These are phyloP conservation scores for Pseudoatta argentina DNA, from an alignment of 1,140 invertebrate species.

Conservation along the genomic window DNA sequence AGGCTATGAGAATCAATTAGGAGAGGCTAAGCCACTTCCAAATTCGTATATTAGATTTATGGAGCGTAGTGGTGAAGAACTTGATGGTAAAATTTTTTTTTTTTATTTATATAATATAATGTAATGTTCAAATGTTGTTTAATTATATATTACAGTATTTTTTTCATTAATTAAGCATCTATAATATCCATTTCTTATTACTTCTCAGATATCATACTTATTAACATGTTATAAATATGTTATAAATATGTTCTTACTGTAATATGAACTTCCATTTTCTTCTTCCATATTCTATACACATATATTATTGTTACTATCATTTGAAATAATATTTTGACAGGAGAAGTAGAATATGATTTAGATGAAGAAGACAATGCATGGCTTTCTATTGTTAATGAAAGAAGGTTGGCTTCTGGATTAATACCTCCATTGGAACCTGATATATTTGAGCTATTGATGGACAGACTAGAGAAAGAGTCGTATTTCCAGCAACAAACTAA, in stretches of 20 bases:
- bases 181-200: conserved; percentile 1
- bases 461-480: conserved; percentile 98
- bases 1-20: conserved; percentile 90
- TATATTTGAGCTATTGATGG: conserved; percentile 97
- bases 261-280: background rate
- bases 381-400: conserved; percentile 95
- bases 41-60: conserved; percentile 96
- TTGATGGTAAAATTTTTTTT: conserved; percentile 91
- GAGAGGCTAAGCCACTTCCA: conserved; percentile 92
- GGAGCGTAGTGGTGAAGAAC: conserved; percentile 97
- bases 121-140: background rate
- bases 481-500: conserved; percentile 95
- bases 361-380: conserved; percentile 99
- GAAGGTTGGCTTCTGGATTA: conserved; percentile 89
- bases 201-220: no score
- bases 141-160: background rate
- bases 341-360: conserved; percentile 98
- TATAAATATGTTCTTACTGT: background rate
- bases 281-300: no score
- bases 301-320: conserved; percentile 5
- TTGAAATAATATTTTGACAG: conserved; percentile 72
- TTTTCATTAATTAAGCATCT: conserved; percentile 13
- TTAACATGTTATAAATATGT: background rate
- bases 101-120: conserved; percentile 11
- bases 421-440: conserved; percentile 91